These are phyloP conservation scores for Trematocara nigrifrons DNA, from an alignment of 2,113 vertebrate species.

Conservation along the genomic window DNA sequence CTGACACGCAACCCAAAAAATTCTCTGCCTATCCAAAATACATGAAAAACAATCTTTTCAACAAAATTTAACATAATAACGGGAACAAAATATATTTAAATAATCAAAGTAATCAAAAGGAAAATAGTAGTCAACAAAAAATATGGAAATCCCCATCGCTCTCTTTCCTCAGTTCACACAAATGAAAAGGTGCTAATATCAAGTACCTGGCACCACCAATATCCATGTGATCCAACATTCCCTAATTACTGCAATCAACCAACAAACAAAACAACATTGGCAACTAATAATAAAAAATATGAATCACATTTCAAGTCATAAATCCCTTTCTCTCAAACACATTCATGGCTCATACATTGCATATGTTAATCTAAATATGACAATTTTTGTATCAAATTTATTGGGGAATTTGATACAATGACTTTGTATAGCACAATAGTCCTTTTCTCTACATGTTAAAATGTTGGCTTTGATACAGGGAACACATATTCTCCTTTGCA, in stretches of 20 bases:
- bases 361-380: neutral
- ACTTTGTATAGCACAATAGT: neutral
- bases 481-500: neutral
- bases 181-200: neutral
- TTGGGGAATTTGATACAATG: neutral
- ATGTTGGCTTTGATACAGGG: neutral
- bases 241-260: neutral
- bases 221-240: neutral
- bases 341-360: neutral
- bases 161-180: neutral
- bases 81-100: neutral
- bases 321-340: neutral
- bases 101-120: neutral
- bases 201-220: accelerated
- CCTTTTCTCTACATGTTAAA: neutral
- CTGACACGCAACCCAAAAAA: neutral
- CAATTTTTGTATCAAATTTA: neutral
- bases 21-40: accelerated
- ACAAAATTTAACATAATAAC: neutral
- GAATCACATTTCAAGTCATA: neutral
- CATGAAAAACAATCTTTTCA: neutral
- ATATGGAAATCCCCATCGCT: neutral
- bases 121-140: neutral
- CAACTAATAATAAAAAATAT: neutral
- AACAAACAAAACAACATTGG: neutral